These are phyloP conservation scores for Zonotrichia albicollis DNA, from an alignment of 2,797 vertebrate species.

Conservation along the genomic window DNA sequence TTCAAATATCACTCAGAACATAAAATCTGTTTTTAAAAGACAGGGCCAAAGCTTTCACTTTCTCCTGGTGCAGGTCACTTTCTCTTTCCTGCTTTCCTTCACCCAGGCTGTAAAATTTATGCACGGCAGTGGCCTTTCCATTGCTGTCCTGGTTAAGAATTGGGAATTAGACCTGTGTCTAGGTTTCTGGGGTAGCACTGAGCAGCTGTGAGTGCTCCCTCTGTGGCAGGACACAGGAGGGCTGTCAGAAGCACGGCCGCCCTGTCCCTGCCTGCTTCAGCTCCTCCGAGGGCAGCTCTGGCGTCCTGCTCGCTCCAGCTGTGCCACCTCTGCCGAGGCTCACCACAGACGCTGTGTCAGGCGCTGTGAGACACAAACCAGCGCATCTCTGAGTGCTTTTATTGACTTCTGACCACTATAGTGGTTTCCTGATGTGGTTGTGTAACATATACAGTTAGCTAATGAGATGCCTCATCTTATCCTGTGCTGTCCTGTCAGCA, in stretches of 20 bases:
- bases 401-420: not conserved
- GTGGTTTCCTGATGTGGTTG: not conserved
- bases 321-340: not conserved
- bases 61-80: not conserved
- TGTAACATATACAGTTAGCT: not conserved
- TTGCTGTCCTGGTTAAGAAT: not conserved
- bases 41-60: not conserved
- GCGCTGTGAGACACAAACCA: not conserved
- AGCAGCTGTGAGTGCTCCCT: not conserved
- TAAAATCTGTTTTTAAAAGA: not conserved
- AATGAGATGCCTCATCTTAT: fast-evolving
- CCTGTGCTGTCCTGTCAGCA: not conserved
- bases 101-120: not conserved
- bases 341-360: not conserved
- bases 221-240: not conserved
- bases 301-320: not conserved
- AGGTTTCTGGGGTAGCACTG: not conserved
- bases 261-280: fast-evolving
- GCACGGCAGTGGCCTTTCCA: not conserved
- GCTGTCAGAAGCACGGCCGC: not conserved
- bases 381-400: not conserved
- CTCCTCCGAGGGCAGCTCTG: fast-evolving
- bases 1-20: not conserved
- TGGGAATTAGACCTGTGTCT: not conserved
- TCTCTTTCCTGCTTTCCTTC: not conserved